A percentile compares a stretch with the other conserved stretches of the same genome.
These are phyloP conservation scores for Henricia sp. DNA, from an alignment of 53 echinoderm and acorn worm genomes.

Conservation along the genomic window DNA sequence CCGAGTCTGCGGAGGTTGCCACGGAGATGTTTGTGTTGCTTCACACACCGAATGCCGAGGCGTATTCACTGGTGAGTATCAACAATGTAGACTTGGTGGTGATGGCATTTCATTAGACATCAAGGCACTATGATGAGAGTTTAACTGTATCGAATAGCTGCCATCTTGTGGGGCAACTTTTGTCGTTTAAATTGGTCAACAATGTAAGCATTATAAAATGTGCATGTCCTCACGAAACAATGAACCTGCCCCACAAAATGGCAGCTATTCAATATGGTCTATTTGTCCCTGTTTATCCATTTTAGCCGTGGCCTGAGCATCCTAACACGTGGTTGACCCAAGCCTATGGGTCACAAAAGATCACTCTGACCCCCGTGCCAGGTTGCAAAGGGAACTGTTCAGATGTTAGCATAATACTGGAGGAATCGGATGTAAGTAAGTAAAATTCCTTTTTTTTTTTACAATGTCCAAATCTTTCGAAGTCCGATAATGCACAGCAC, in stretches of 20 bases:
- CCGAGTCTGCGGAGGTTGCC: conserved; percentile 58
- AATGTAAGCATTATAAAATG: too few species aligned
- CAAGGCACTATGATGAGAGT: too few species aligned
- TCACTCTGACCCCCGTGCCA: conserved; percentile 63
- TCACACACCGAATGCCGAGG: conserved; percentile 48
- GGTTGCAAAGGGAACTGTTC: conserved; percentile 69
- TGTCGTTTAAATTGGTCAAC: too few species aligned
- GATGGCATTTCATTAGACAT: too few species aligned
- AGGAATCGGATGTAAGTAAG: conserved; percentile 74
- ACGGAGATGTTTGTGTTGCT: conserved; percentile 65
- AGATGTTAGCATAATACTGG: conserved; percentile 62
- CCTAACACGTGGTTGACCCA: conserved; percentile 72
- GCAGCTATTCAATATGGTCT: too few species aligned
- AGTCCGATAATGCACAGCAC: conserved; percentile 56
- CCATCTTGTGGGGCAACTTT: too few species aligned
- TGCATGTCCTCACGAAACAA: too few species aligned
- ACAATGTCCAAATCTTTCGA: conserved; percentile 63
- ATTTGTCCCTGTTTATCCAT: background rate
- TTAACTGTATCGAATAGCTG: too few species aligned
- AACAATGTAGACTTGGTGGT: too few species aligned
- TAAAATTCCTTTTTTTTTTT: conserved; percentile 11
- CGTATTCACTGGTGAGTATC: conserved; percentile 54
- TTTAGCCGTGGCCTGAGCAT: conserved; percentile 46
- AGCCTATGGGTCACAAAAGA: conserved; percentile 69
- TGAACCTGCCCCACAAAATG: too few species aligned